phyloP scores from a whole-genome alignment of 2,888 invertebrate species.

The Petrophora chlorosata region DNA sequence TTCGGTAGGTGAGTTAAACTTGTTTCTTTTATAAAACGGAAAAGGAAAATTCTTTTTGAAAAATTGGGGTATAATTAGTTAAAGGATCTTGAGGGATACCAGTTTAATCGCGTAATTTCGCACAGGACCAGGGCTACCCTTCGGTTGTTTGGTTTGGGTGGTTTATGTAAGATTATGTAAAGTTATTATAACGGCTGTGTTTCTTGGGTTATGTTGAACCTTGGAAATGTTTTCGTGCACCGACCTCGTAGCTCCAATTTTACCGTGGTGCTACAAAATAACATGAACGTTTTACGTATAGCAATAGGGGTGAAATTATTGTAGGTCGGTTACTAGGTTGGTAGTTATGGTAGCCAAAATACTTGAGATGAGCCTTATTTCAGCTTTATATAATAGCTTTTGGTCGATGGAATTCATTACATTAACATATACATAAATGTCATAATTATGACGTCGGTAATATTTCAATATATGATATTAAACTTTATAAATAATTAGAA shows the following conservation, averaged over 20 bases:
- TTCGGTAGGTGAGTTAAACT: slow-evolving; percentile 45
- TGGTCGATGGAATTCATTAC: no score
- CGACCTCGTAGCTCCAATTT: slow-evolving; percentile 9
- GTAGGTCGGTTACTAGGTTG: not conserved
- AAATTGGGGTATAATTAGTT: slow-evolving; percentile 44
- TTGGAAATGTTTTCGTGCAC: slow-evolving; percentile 16
- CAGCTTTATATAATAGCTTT: no score
- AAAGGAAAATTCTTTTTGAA: slow-evolving; percentile 26
- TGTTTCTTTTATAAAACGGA: slow-evolving; percentile 29
- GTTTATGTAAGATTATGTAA: slow-evolving; percentile 15
- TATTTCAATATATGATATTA: no score
- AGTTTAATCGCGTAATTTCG: slow-evolving; percentile 31
- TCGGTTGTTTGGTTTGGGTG: slow-evolving; percentile 23
- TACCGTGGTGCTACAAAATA: slow-evolving; percentile 19
- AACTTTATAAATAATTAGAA: no score
- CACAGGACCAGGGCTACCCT: slow-evolving; percentile 10
- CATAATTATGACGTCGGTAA: no score
- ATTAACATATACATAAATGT: no score
- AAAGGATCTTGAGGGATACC: slow-evolving; percentile 36
- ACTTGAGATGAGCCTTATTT: no score
- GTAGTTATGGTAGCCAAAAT: no score
- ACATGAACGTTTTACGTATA: slow-evolving; percentile 13
- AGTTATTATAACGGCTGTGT: slow-evolving; percentile 12
- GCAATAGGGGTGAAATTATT: not conserved
- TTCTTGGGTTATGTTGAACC: slow-evolving; percentile 3